Evolutionary conservation across 2,797 vertebrate genomes (phyloP).

Genomic region (Premnoplex brunnescens): DNA sequence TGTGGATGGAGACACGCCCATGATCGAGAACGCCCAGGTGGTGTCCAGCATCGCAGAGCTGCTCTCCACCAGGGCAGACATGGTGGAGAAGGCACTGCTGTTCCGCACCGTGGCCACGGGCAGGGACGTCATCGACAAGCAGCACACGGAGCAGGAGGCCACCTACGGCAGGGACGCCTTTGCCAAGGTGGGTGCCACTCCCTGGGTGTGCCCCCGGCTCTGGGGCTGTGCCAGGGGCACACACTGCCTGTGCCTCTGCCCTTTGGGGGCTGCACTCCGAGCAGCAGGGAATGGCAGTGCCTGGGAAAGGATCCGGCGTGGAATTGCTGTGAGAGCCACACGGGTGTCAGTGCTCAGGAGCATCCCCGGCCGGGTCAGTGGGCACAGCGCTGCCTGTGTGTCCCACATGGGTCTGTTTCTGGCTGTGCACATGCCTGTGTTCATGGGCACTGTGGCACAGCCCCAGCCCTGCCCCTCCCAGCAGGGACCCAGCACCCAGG

Average conservation of each 20-base stretch:
- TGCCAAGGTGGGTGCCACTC: slow-evolving; percentile 83
- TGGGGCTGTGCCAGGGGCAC: not conserved
- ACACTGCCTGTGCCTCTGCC: not conserved
- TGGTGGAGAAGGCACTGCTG: slow-evolving; percentile 92
- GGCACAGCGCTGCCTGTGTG: not conserved
- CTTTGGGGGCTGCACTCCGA: not conserved
- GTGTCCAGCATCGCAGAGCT: slow-evolving; percentile 86
- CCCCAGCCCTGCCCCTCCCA: not conserved
- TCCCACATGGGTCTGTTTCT: not conserved
- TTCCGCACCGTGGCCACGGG: slow-evolving; percentile 96
- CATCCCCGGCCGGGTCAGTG: not conserved
- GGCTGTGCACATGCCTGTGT: fast-evolving
- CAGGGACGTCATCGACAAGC: slow-evolving; percentile 94
- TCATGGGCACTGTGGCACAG: not conserved
- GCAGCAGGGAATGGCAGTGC: not conserved
- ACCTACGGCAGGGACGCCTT: slow-evolving; percentile 94
- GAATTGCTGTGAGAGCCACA: not conserved
- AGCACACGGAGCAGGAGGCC: slow-evolving; percentile 93
- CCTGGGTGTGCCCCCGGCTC: not conserved
- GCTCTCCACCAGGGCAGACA: slow-evolving; percentile 87
- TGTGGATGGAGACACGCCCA: slow-evolving; percentile 87
- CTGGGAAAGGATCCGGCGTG: not conserved
- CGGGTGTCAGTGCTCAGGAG: fast-evolving
- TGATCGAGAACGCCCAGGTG: slow-evolving; percentile 88
- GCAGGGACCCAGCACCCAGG: not conserved